phyloP scores from a whole-genome alignment of 2,888 invertebrate species.

The Tenthredo amoena region DNA sequence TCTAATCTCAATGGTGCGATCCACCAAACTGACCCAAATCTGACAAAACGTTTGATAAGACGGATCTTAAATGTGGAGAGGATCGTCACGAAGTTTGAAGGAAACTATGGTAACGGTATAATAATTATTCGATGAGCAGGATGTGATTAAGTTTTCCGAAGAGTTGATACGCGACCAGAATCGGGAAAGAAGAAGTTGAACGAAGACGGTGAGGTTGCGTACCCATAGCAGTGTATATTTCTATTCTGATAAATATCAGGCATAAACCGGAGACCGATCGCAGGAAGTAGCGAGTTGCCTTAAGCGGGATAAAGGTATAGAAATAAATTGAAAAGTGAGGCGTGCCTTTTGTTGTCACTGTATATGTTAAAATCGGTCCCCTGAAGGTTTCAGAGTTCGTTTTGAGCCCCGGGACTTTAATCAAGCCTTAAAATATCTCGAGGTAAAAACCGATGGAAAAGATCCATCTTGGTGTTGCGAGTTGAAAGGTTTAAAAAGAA shows the following conservation, averaged over 20 bases:
- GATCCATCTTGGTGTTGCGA: background rate
- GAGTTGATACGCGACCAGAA: background rate
- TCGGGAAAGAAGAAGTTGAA: background rate
- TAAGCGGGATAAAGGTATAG: background rate
- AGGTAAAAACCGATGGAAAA: background rate
- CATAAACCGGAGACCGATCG: background rate
- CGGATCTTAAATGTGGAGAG: background rate
- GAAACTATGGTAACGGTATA: background rate
- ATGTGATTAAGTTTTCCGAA: background rate
- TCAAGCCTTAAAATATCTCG: conserved; percentile 8
- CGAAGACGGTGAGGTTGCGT: background rate
- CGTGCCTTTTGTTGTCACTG: conserved; percentile 30
- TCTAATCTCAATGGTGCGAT: background rate
- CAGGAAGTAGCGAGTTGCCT: background rate
- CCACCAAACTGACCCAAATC: background rate
- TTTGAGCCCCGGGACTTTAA: conserved; percentile 11
- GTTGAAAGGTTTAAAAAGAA: background rate
- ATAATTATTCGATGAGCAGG: background rate
- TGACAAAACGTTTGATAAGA: background rate
- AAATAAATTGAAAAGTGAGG: conserved; percentile 21
- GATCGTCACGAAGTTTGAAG: background rate
- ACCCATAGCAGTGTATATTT: background rate
- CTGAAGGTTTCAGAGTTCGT: background rate
- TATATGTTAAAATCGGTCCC: background rate
- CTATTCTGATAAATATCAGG: background rate